These are phyloP conservation scores for Acrocephalus kingi DNA, from an alignment of 2,113 vertebrate species.

Conservation along the genomic window DNA sequence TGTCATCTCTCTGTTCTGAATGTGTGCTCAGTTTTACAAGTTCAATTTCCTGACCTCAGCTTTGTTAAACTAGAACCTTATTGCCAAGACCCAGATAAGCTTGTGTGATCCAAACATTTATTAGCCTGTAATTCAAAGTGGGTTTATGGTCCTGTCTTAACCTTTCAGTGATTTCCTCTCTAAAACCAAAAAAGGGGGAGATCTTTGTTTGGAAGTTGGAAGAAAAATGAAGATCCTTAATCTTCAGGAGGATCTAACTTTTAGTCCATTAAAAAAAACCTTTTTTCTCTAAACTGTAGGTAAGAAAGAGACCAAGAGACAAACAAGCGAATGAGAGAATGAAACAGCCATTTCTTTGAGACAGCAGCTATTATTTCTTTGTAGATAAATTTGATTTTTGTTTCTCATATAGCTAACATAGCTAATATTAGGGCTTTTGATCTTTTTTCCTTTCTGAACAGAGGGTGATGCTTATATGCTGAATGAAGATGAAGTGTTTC, in stretches of 20 bases:
- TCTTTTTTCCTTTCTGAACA: not conserved
- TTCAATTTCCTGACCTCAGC: not conserved
- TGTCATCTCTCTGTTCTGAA: not conserved
- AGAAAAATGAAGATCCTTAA: not conserved
- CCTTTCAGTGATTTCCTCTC: not conserved
- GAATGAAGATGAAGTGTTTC: not conserved
- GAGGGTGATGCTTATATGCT: not conserved
- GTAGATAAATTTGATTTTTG: not conserved
- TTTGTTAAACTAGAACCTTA: not conserved
- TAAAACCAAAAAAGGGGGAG: fast-evolving
- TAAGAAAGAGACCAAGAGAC: not conserved
- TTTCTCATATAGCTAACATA: not conserved
- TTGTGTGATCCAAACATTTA: not conserved
- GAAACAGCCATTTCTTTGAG: not conserved
- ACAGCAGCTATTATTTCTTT: not conserved
- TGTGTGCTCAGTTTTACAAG: not conserved
- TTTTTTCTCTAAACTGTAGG: not conserved
- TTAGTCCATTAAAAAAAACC: not conserved
- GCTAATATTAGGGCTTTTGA: not conserved
- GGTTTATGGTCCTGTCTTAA: not conserved
- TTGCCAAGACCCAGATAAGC: not conserved
- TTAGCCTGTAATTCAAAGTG: not conserved
- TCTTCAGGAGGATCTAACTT: not conserved
- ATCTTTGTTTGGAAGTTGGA: not conserved
- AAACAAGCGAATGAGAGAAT: not conserved